These are phyloP conservation scores for Pipistrellus kuhlii DNA, from an alignment of 2,797 vertebrate species.

Conservation along the genomic window DNA sequence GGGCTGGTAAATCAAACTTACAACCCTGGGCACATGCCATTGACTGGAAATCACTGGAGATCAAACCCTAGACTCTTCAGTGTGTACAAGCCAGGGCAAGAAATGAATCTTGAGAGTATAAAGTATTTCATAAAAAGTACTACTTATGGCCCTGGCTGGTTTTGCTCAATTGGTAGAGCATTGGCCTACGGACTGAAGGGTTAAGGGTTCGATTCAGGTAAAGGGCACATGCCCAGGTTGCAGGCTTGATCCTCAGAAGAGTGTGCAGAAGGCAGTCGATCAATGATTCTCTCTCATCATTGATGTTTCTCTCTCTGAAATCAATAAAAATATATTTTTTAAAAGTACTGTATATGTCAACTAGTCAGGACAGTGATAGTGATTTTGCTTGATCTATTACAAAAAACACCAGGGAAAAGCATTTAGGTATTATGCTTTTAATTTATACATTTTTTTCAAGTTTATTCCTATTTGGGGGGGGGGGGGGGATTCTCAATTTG, in stretches of 20 bases:
- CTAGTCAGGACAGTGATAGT: neutral
- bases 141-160: neutral
- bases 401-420: neutral
- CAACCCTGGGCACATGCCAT: no score
- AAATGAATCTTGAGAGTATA: neutral
- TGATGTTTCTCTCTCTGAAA: no score
- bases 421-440: neutral
- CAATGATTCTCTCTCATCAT: no score
- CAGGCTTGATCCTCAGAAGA: no score
- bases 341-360: neutral
- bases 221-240: no score
- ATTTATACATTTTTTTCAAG: conserved; percentile 1
- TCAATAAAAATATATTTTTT: neutral
- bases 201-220: no score
- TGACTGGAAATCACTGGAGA: no score
- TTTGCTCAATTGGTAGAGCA: no score
- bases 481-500: neutral
- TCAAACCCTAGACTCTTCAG: no score
- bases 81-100: neutral
- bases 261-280: no score
- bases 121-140: conserved; percentile 35
- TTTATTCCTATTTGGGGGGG: neutral
- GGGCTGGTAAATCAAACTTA: no score
- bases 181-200: no score
- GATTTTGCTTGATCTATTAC: conserved; percentile 6